Evolutionary conservation across 1,140 invertebrate genomes (phyloP).

Genomic region (Matsumurasca onukii): DNA sequence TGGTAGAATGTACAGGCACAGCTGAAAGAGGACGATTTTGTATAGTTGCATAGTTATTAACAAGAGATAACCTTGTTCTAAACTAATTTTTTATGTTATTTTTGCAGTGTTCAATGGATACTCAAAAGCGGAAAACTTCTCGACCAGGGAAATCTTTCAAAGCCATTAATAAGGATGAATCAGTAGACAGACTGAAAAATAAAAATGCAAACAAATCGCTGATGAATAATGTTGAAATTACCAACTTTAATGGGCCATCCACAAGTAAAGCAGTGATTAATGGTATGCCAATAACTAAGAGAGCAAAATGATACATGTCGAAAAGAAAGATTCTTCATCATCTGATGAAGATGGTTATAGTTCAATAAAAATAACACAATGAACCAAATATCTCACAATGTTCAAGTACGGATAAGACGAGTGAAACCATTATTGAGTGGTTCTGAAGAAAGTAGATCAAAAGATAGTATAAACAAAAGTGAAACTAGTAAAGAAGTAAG

Average conservation of each 20-base stretch:
- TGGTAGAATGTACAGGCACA: too few relatives aligned
- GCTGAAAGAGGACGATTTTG: too few relatives aligned
- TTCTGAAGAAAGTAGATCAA: background rate
- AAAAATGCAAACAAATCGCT: slow-evolving; percentile 25
- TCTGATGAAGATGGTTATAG: slow-evolving; percentile 27
- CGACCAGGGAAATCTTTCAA: background rate
- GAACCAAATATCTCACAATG: background rate
- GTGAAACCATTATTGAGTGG: background rate
- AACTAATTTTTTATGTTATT: slow-evolving; percentile 3
- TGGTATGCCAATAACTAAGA: slow-evolving; percentile 25
- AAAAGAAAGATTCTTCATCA: slow-evolving; percentile 16
- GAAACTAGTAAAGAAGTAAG: background rate
- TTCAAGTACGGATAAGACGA: too few relatives aligned
- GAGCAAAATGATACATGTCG: slow-evolving; percentile 22
- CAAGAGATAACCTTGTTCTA: too few relatives aligned
- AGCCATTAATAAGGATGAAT: background rate
- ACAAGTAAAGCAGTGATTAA: background rate
- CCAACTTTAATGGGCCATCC: background rate
- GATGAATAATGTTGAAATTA: background rate
- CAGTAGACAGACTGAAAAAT: slow-evolving; percentile 17
- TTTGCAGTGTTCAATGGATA: background rate
- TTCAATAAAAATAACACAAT: slow-evolving; percentile 29
- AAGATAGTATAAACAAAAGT: background rate
- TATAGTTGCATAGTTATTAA: too few relatives aligned
- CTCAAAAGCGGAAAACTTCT: background rate